Evolutionary conservation across 2,113 vertebrate genomes (phyloP).

Genomic region (Fulica atra): DNA sequence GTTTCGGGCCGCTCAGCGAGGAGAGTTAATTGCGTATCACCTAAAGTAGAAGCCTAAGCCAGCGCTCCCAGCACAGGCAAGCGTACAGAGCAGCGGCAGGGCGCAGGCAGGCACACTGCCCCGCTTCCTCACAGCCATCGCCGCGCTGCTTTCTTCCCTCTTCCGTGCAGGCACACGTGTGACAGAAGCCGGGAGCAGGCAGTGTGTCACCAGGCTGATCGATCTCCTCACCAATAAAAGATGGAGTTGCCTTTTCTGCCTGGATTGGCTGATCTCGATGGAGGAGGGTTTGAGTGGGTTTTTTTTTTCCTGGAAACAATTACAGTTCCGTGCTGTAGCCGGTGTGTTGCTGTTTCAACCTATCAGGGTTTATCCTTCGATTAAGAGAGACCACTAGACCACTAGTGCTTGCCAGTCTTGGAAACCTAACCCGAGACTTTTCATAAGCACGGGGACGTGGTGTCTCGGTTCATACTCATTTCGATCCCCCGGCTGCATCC

Average conservation of each 20-base stretch:
- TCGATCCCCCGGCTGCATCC: background rate
- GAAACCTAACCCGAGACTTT: background rate
- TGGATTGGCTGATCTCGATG: background rate
- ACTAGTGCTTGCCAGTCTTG: background rate
- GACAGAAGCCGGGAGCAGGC: background rate
- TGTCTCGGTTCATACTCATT: background rate
- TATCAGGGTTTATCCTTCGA: background rate
- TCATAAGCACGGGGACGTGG: background rate
- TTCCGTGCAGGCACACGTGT: accelerated
- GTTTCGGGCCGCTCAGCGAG: background rate
- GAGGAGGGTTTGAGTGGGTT: background rate
- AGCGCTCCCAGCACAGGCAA: too few species aligned
- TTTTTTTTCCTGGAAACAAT: background rate
- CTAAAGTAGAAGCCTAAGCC: background rate
- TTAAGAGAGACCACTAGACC: background rate
- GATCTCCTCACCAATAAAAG: background rate
- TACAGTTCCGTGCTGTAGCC: background rate
- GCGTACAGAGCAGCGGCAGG: accelerated
- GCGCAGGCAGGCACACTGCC: background rate
- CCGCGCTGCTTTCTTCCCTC: too few species aligned
- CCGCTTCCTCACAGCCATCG: background rate
- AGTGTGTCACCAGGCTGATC: background rate
- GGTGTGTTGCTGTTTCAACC: background rate
- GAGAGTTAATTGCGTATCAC: background rate
- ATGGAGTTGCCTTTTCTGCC: background rate